Evolutionary conservation across 2,113 vertebrate genomes (phyloP).

Genomic region (Pyrgilauda ruficollis): DNA sequence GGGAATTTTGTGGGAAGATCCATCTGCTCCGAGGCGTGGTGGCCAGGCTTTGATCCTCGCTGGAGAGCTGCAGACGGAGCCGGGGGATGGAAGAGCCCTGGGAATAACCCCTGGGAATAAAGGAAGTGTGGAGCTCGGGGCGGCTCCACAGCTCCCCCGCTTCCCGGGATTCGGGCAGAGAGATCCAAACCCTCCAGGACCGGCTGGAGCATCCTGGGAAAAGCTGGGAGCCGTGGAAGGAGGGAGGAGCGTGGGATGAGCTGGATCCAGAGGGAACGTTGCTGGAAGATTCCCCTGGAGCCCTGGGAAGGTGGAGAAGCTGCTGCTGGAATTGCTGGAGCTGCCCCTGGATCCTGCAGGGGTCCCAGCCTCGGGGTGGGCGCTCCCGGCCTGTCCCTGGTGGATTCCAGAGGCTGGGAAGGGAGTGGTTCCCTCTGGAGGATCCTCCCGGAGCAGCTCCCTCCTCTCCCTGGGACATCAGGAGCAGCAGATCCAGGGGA

Average conservation of each 20-base stretch:
- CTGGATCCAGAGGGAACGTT: background rate
- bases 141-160: background rate
- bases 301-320: background rate
- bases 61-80: background rate
- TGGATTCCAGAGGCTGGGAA: background rate
- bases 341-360: background rate
- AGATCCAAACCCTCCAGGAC: background rate
- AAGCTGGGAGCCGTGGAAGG: background rate
- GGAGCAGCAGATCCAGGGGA: background rate
- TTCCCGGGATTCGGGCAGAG: background rate
- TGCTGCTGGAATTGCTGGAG: background rate
- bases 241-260: background rate
- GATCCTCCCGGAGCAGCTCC: background rate
- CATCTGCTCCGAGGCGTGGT: background rate
- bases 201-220: background rate
- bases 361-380: rapidly evolving
- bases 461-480: background rate
- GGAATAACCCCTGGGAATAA: background rate
- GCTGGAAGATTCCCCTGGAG: background rate
- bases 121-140: rapidly evolving
- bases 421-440: background rate
- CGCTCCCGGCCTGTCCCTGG: background rate
- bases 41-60: background rate
- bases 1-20: background rate
- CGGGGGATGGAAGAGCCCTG: background rate